Evolutionary conservation across 2,888 invertebrate species (phyloP).

Genomic region (Octonoba sinensis): DNA sequence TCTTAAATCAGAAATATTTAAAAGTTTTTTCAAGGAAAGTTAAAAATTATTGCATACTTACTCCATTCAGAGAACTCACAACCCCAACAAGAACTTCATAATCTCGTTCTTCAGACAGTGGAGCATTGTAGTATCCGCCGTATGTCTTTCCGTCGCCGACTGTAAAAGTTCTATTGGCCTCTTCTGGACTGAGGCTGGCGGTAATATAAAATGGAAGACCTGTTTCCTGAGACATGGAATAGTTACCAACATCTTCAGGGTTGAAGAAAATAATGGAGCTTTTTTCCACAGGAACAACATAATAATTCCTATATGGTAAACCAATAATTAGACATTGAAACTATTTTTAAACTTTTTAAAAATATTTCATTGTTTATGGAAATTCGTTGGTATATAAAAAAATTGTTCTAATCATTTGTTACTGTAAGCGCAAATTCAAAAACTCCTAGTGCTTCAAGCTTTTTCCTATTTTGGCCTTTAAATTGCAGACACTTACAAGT

Average conservation of each 20-base stretch:
- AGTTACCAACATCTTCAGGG: conserved; percentile 77
- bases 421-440: no score
- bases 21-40: no score
- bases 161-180: conserved; percentile 78
- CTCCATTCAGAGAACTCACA: conserved; percentile 78
- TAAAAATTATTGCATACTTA: conserved; percentile 69
- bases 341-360: not conserved
- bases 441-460: no score
- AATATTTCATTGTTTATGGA: not conserved
- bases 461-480: no score
- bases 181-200: conserved; percentile 80
- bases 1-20: no score
- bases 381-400: not conserved
- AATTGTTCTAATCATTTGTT: no score
- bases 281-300: conserved; percentile 81
- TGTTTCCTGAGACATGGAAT: conserved; percentile 78
- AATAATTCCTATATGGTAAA: conserved; percentile 75
- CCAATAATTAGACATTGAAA: not conserved
- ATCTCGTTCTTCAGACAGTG: conserved; percentile 77
- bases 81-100: conserved; percentile 80
- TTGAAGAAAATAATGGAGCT: conserved; percentile 76
- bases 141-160: conserved; percentile 83
- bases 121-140: conserved; percentile 83
- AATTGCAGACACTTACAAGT: no score
- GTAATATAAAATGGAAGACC: conserved; percentile 85